phyloP scores from a whole-genome alignment of 2,113 vertebrate genomes.

The Tympanuchus pallidicinctus region DNA sequence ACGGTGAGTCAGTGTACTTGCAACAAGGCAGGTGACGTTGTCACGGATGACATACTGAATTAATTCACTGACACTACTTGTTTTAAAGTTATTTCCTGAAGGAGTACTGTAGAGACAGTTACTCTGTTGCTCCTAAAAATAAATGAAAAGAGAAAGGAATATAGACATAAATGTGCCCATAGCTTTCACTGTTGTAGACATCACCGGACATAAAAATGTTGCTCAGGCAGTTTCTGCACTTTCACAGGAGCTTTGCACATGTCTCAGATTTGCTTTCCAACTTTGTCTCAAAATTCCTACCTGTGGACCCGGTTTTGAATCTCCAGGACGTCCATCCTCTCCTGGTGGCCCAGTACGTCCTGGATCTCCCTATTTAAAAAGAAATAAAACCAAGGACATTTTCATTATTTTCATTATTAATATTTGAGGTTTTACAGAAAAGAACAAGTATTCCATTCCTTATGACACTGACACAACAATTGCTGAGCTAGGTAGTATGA shows the following conservation, averaged over 20 bases:
- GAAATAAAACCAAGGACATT: neutral
- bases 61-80: neutral
- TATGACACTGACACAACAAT: neutral
- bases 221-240: neutral
- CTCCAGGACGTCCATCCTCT: constrained; percentile 69
- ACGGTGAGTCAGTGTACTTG: neutral
- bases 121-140: neutral
- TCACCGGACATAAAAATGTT: neutral
- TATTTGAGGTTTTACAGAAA: neutral
- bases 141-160: neutral
- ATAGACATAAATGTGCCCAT: neutral
- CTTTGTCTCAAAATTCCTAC: constrained; percentile 37
- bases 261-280: neutral
- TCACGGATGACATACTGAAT: neutral
- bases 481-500: neutral
- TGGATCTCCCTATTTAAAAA: constrained; percentile 69
- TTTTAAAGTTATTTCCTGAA: neutral
- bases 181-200: neutral
- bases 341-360: constrained; percentile 62
- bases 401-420: neutral
- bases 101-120: neutral
- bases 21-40: neutral
- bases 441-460: neutral
- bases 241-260: neutral
- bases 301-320: constrained; percentile 73